Conservation (phyloP, 2,113 vertebrate species). For the Beaufortia kweichowensis region DNA sequence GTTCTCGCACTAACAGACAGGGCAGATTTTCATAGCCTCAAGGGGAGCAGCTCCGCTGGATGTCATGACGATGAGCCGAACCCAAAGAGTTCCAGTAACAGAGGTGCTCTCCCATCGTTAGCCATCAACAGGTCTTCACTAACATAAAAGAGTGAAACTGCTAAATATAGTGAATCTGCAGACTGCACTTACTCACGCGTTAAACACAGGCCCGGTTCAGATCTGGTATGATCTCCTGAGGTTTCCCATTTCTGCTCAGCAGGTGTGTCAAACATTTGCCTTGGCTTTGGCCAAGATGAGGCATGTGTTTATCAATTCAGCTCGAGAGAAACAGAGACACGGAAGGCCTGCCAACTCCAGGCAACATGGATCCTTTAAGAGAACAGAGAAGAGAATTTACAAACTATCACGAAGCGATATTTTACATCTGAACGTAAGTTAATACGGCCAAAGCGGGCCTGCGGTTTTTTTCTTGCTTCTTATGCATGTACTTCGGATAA, state of each 20-base stretch:
- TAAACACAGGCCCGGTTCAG: slow-evolving; percentile 37
- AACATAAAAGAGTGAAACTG: slow-evolving; percentile 44
- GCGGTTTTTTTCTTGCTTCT: slow-evolving; percentile 31
- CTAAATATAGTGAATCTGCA: slow-evolving; percentile 56
- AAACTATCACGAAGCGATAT: slow-evolving; percentile 45
- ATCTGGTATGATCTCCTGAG: slow-evolving; percentile 69
- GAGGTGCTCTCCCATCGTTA: slow-evolving; percentile 53
- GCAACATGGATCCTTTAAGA: slow-evolving; percentile 38
- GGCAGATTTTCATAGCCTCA: slow-evolving; percentile 45
- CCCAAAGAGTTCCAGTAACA: slow-evolving; percentile 74
- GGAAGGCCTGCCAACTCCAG: slow-evolving; percentile 43
- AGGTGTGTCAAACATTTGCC: slow-evolving; percentile 83
- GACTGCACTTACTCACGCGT: slow-evolving; percentile 25
- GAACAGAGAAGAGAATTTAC: slow-evolving; percentile 46
- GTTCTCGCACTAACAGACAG: slow-evolving; percentile 36
- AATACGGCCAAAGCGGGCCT: slow-evolving; percentile 36
- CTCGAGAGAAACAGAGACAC: slow-evolving; percentile 57
- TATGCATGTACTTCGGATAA: neutral
- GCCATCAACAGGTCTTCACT: slow-evolving; percentile 49
- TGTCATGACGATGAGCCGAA: slow-evolving; percentile 63
- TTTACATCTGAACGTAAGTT: slow-evolving; percentile 44
- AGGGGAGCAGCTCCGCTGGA: slow-evolving; percentile 46
- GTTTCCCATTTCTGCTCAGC: slow-evolving; percentile 77
- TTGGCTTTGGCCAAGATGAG: slow-evolving; percentile 73
- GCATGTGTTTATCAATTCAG: slow-evolving; percentile 74